Evolutionary conservation across 2,888 invertebrate species (phyloP), one percentile per base, ranked within the genome.

Genomic region (Emesis russula): DNA sequence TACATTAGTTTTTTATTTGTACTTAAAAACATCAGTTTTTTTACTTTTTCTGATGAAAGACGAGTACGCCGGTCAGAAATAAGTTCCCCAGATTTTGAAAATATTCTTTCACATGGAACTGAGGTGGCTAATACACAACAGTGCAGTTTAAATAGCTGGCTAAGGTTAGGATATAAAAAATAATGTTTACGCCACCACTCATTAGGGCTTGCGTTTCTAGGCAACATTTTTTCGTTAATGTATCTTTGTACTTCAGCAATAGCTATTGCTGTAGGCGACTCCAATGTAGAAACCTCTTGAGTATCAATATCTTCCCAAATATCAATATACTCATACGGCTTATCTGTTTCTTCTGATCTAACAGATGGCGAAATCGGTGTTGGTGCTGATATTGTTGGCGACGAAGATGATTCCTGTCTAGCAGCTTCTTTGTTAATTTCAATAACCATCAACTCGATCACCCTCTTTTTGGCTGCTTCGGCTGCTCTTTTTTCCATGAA

Each of bases 241-340:
- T 70, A 70, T 33, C 70, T 31, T 70, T 70, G 70, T 5, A 70
- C 33, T 70, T 70, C 70, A 70, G 70, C 70, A 70, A 70, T 70
- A 33, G 70, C 70, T 33, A 33, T 70, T 13, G 58, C 58, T n/a
- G 58, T 58, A 9, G 70, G 70, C 3, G 70, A 70, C 70, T 70
- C 70, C 15, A 70, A 70, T 33, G 70, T 70, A 31, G 7, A 6
- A 13, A 70, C 70, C 7, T 70, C 70, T 70, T 70, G 70, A 18
- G 9, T 6, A 33, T 70, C 33, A 6, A 33, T 15, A 33, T 31
- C 31, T 13, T 70, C 70, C 70, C 70, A 70, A 70, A 70, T 25
- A 33, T 70, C 44, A 11, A 44, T 44, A 11, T 44, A 70, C 2
- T 70, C 70, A 15, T 70, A 70, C 1, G 70, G 70, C 11, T 31